A percentile compares a stretch with the other conserved stretches of the same genome.
phyloP scores from a whole-genome alignment of 2,113 vertebrate genomes.

The Calyptomena viridis region DNA sequence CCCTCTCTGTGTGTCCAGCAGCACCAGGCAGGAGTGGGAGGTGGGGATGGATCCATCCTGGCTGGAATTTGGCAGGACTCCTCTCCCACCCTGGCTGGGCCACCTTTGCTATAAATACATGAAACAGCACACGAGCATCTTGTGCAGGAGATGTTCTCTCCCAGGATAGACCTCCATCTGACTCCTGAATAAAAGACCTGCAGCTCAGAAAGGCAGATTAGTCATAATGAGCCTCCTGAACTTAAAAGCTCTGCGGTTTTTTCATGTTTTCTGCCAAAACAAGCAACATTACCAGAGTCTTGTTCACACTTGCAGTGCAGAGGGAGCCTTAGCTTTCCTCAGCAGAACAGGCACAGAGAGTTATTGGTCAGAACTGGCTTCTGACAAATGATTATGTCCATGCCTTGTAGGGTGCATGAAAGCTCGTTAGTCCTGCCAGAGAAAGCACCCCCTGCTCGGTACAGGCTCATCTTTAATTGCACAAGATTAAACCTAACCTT shows the following conservation, averaged over 20 bases:
- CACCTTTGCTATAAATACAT: background rate
- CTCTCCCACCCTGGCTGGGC: background rate
- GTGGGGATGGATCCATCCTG: background rate
- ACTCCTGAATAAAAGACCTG: background rate
- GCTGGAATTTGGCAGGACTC: background rate
- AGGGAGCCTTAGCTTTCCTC: background rate
- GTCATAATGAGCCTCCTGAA: background rate
- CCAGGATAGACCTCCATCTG: background rate
- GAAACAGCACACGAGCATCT: background rate
- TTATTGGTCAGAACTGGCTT: background rate
- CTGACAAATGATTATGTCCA: background rate
- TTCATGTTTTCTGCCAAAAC: background rate
- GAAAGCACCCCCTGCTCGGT: background rate
- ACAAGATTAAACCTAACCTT: rapidly evolving
- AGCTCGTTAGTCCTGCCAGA: background rate
- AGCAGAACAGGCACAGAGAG: background rate
- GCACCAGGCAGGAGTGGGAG: background rate
- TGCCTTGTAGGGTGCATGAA: background rate
- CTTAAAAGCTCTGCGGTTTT: background rate
- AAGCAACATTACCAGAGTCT: background rate
- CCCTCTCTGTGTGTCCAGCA: background rate
- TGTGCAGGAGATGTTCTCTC: background rate
- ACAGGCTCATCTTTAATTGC: background rate
- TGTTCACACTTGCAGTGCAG: background rate
- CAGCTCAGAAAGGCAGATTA: background rate